Base-by-base conservation (phyloP, 1,140 invertebrate genomes). In the Drosophila aff. region DNA sequence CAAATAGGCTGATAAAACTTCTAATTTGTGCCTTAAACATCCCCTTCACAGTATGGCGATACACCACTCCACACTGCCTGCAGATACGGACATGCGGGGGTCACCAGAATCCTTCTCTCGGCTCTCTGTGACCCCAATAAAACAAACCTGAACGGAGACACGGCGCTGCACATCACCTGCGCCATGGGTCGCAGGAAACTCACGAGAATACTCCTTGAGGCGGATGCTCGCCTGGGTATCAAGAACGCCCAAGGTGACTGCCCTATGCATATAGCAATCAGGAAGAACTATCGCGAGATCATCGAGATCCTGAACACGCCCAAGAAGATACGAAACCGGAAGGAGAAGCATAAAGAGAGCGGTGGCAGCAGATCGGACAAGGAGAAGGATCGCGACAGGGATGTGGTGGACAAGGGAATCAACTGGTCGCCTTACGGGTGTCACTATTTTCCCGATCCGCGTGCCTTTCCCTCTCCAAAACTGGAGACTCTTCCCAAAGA, bases 131-230 rank as follows among this genome's bases (percentile, higher is more conserved):
- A 96, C 75, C 96, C 98, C 28, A 97, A 97, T 55, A 96, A 97
- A 92, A 97, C 98, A 80, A 99, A 99, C 92, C 98, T 99, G 93
- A 99, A 99, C 94, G 98, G 98, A 3, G 98, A 99, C 92, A 98
- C 98, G 0, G 96, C 97, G 0, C 93, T 99, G 21, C 98, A 99
- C 92, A 99, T 99, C 76, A 96, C 98, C 7, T 96, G 97, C 9
- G 98, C 98, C 3, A 98, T 99, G 96, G 97, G 97, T 18, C 94
- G 98, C 44, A 94, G 98, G 41, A 99, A 99, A 93, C 94, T 99
- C 53, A 98, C 98, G 3, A 95, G 97, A 85, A 98, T 99, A 75
- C 93, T 99, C 2, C 93, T 99, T 13, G 97, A 99, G 92, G 96
- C 97, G 0, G 96, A 96, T 53, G 97, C 97, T 81, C 96, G 98